Evolutionary conservation across 2,797 vertebrate species (phyloP), one percentile per base, ranked within the genome.

Genomic region (Tokudaia muenninki): DNA sequence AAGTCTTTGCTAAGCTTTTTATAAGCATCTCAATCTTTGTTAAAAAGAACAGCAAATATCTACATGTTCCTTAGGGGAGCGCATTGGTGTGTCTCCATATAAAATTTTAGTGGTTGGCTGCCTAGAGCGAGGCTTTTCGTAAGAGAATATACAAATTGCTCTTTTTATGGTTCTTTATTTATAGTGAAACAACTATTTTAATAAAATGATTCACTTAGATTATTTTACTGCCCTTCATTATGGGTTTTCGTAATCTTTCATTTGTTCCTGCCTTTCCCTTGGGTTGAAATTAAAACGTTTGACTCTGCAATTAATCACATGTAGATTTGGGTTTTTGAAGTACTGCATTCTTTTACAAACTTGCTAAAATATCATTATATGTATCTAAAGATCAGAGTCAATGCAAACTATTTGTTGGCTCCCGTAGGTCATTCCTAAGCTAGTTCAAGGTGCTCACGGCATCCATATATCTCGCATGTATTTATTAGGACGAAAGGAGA

Each of bases 81-180:
- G 37, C 67, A 41, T 8, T 59, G 79, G 79, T 94, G 97, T 91
- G 97, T 80, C 78, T 44, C 34, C 65, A 88, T 86, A 97, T 97
- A 98, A 97, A 96, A 98, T 98, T 98, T 98, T 98, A 97, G 97
- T 96, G 98, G 95, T 65, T 94, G 97, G 87, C 94, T 98, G 97
- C 94, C 97, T 96, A 97, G 91, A 87, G 93, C 90, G 96, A 97
- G 52, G 79, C 90, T 95, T 96, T 95, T 95, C 65, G 94, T 95
- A 97, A 94, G 88, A 91, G 97, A 98, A 98, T 94, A 98, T 92
- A 97, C 97, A 97, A 98, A 97, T 92, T 95, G 95, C 96, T 59
- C 95, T 95, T 98, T 98, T 98, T 98, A 97, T 98, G 97, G 97
- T 97, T 98, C 97, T 97, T 97, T 98, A 97, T 98, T 98, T 98